A percentile compares a stretch with the other conserved stretches of the same genome.
Conservation (phyloP, 2,113 vertebrate species). For the Chelonoidis abingdonii region DNA sequence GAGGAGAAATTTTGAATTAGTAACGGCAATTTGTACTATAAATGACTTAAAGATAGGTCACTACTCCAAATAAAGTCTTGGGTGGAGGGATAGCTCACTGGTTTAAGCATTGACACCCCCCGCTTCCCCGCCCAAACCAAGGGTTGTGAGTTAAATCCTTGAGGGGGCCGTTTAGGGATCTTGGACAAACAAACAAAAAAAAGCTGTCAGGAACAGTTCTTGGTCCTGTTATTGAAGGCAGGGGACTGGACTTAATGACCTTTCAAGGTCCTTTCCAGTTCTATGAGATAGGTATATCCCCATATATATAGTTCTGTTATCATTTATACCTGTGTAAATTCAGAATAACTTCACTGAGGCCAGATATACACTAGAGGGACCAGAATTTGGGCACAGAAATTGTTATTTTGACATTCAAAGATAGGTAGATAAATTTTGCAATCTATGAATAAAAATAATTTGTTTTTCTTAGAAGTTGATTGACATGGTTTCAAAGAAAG, state of each 20-base stretch:
- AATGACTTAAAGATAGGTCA: neutral
- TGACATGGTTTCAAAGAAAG: constrained; percentile 10
- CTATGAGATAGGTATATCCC: too few species aligned
- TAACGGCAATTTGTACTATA: neutral
- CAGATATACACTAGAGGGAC: neutral
- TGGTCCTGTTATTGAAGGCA: too few species aligned
- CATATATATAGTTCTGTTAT: neutral
- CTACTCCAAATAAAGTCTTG: neutral
- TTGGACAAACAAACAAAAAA: too few species aligned
- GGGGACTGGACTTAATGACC: too few species aligned
- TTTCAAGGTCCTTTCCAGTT: too few species aligned
- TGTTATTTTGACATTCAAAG: neutral
- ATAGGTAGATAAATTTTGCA: neutral
- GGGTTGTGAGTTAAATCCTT: too few species aligned
- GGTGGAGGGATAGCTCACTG: too few species aligned
- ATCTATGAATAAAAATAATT: neutral
- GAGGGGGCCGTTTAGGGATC: too few species aligned
- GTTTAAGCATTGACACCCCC: too few species aligned
- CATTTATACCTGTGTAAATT: neutral
- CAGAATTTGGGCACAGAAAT: neutral
- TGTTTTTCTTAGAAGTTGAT: neutral
- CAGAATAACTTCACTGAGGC: neutral
- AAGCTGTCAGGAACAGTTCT: too few species aligned
- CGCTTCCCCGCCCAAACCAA: too few species aligned
- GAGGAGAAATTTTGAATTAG: neutral